Evolutionary conservation across 1,140 invertebrate species (phyloP).

Genomic region (Drosophila takahashii): DNA sequence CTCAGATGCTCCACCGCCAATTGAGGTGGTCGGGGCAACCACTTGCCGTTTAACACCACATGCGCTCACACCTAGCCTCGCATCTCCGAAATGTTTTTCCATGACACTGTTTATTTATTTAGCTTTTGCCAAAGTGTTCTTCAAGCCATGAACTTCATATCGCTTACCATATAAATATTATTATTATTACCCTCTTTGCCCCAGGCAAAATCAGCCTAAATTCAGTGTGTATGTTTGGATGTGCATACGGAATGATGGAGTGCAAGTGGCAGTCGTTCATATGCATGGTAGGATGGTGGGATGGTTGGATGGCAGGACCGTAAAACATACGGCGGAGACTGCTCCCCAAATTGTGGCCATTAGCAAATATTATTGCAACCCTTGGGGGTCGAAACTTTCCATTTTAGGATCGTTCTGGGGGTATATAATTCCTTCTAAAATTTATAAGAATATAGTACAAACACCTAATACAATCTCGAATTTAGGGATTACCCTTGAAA

Average conservation of each 20-base stretch:
- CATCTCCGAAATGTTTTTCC: constrained; percentile 11
- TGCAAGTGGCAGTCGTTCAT: constrained; percentile 62
- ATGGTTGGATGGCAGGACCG: constrained; percentile 6
- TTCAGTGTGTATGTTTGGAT: constrained; percentile 23
- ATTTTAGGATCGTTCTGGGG: not conserved
- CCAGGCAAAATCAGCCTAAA: constrained; percentile 21
- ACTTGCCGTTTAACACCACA: constrained; percentile 52
- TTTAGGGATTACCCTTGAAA: not conserved
- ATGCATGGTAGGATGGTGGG: constrained; percentile 17
- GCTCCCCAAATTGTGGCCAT: constrained; percentile 54
- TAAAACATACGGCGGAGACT: constrained; percentile 36
- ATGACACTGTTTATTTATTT: constrained; percentile 74
- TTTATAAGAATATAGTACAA: not conserved
- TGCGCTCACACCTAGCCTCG: constrained; percentile 30
- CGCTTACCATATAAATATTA: constrained; percentile 79
- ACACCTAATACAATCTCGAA: no score
- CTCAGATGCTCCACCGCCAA: constrained; percentile 41
- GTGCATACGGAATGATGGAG: constrained; percentile 55
- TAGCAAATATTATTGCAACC: constrained; percentile 70
- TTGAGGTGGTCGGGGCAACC: constrained; percentile 36
- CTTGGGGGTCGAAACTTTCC: constrained; percentile 3
- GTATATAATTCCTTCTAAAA: not conserved
- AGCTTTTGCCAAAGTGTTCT: constrained; percentile 66
- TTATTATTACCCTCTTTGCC: constrained; percentile 68
- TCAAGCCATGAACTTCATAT: constrained; percentile 67